Evolutionary conservation across 2,797 vertebrate genomes (phyloP), one percentile per base, ranked within the genome.

Genomic region (Tangara arthus): DNA sequence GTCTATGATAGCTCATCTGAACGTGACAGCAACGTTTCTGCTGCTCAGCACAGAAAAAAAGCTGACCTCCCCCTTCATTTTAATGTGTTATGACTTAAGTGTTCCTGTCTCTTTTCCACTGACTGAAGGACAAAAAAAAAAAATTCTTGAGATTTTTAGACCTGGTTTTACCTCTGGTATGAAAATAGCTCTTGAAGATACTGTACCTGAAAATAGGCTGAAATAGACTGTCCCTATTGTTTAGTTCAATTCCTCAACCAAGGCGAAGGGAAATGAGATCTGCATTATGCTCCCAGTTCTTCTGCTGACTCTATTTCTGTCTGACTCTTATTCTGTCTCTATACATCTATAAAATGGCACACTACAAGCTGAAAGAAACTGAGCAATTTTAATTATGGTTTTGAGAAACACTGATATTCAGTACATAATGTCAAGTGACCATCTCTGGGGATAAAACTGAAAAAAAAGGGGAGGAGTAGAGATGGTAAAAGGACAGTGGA

Each of bases 31-130:
- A 26, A 53, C 30, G 3, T 87, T 92, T 95, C 85, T 90, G 39
- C 77, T 94, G 79, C 56, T 94, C 28, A 68, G 65, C 30, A 78
- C 42, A 73, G 53, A 37, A 85, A 87, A 69, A 34, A 87, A 89
- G 60, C 50, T 59, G 55, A 93, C 47, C 57, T 90, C 30, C 27
- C 44, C 91, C 61, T 97, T 95, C 56, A 89, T 93, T 90, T 95
- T 95, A 96, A 93, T 94, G 76, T 87, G 56, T 76, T 97, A 77
- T 87, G 87, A 95, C 46, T 97, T 91, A 27, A 27, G 12, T 63
- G 60, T 76, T 96, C 86, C 84, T 94, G 80, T 86, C 96, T 96
- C 56, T 95, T 88, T 96, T 92, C 47, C 76, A 91, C 39, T 61
- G 47, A 89, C n/a, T 90, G 83, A 89, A 82, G 52, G 22, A 87